Conservation (phyloP, 2,888 invertebrate species). For the Apamea monoglypha region DNA sequence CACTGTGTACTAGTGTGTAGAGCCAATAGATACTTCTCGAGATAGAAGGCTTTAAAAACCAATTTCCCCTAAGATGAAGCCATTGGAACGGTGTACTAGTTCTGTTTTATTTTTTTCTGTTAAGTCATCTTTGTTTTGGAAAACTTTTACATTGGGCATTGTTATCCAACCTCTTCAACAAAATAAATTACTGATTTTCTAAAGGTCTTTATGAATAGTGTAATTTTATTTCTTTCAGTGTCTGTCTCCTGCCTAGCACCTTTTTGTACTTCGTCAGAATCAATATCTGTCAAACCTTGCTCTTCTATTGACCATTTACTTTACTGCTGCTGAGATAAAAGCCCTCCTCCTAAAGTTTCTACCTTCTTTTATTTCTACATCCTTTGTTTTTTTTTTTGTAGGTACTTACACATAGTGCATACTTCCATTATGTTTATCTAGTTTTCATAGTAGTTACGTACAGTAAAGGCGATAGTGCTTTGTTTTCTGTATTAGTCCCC, state of each 20-base stretch:
- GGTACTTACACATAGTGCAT: neutral
- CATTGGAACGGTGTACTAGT: no score
- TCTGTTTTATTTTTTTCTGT: slow-evolving; percentile 17
- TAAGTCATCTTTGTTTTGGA: slow-evolving; percentile 9
- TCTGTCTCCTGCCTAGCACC: no score
- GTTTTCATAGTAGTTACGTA: neutral
- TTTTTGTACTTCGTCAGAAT: neutral
- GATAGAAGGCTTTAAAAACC: no score
- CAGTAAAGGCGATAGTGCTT: neutral
- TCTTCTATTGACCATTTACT: neutral
- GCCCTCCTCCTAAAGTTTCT: neutral
- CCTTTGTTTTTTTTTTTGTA: no score
- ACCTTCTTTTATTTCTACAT: neutral
- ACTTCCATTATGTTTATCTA: neutral
- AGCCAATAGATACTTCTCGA: no score
- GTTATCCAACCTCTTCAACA: neutral
- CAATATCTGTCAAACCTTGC: neutral
- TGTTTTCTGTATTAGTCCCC: neutral
- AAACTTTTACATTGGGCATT: neutral
- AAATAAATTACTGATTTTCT: neutral
- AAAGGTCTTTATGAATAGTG: neutral
- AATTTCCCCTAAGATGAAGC: no score
- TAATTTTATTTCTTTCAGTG: neutral
- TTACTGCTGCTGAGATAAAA: neutral
- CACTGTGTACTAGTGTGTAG: no score